These are phyloP conservation scores for Saccostrea glomerata DNA, from an alignment of 1,140 invertebrate species.

Conservation along the genomic window DNA sequence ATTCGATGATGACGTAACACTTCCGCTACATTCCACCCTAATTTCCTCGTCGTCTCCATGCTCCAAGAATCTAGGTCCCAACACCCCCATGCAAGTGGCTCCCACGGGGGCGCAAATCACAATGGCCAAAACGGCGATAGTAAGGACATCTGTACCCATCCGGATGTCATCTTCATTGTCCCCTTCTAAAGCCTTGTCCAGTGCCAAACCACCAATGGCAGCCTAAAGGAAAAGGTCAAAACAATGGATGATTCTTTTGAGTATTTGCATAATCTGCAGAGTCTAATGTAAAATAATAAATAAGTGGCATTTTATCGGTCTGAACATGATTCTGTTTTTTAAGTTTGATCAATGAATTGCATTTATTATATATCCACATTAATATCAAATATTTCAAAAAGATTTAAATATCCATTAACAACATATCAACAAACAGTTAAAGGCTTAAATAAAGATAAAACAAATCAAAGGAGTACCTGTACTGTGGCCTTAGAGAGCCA, in stretches of 20 bases:
- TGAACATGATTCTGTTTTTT: too few relatives aligned
- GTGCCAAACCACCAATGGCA: conserved; percentile 75
- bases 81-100: conserved; percentile 91
- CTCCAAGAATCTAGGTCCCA: conserved; percentile 86
- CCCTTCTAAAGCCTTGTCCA: conserved; percentile 83
- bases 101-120: conserved; percentile 93
- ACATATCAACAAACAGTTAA: not conserved
- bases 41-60: conserved; percentile 50
- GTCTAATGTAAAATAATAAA: too few relatives aligned
- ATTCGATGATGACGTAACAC: not conserved
- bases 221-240: conserved; percentile 63
- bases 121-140: conserved; percentile 90
- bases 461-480: conserved; percentile 61
- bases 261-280: not conserved
- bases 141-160: conserved; percentile 80
- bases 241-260: not conserved
- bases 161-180: conserved; percentile 41
- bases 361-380: too few relatives aligned
- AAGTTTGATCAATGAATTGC: too few relatives aligned
- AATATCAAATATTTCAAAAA: too few relatives aligned
- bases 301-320: too few relatives aligned
- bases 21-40: not conserved
- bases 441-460: too few relatives aligned
- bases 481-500: conserved; percentile 92
- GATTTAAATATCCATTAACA: not conserved